Percentiles rank a stretch among this genome's conserved stretches.
phyloP scores from a whole-genome alignment of 2,888 invertebrate genomes.

The Melieria picta region DNA sequence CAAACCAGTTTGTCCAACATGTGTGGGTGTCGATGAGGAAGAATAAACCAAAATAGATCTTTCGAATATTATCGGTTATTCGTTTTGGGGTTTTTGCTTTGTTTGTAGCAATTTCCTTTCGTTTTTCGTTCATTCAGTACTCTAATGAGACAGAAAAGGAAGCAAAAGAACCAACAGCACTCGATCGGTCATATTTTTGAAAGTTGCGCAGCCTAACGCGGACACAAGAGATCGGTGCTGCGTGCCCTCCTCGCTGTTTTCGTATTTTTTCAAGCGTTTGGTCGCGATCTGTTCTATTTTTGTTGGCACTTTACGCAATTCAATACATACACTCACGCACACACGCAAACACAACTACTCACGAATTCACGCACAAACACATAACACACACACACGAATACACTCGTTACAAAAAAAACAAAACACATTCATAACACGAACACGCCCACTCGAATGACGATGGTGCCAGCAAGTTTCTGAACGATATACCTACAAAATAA shows the following conservation, averaged over 20 bases:
- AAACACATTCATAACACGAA: slow-evolving; percentile 14
- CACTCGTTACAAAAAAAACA: slow-evolving; percentile 19
- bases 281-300: slow-evolving; percentile 49
- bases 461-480: slow-evolving; percentile 20
- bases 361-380: slow-evolving; percentile 32
- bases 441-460: slow-evolving; percentile 25
- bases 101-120: neutral
- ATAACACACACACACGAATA: slow-evolving; percentile 25
- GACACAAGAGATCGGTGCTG: too few species aligned
- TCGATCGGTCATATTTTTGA: slow-evolving; percentile 20
- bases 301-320: slow-evolving; percentile 48
- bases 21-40: slow-evolving; percentile 91
- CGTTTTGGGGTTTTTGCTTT: neutral
- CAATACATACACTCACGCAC: slow-evolving; percentile 34
- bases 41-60: slow-evolving; percentile 65
- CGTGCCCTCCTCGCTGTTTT: too few species aligned
- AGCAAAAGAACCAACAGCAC: slow-evolving; percentile 6
- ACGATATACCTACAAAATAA: slow-evolving; percentile 33
- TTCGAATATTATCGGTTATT: slow-evolving; percentile 1
- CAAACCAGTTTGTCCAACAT: slow-evolving; percentile 93
- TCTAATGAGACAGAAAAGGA: neutral
- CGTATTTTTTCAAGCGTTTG: slow-evolving; percentile 14
- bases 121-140: neutral
- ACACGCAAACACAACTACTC: slow-evolving; percentile 34
- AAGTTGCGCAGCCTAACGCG: neutral